Conservation (phyloP, 2,797 vertebrate species). For the Dicrostonyx torquatus region DNA sequence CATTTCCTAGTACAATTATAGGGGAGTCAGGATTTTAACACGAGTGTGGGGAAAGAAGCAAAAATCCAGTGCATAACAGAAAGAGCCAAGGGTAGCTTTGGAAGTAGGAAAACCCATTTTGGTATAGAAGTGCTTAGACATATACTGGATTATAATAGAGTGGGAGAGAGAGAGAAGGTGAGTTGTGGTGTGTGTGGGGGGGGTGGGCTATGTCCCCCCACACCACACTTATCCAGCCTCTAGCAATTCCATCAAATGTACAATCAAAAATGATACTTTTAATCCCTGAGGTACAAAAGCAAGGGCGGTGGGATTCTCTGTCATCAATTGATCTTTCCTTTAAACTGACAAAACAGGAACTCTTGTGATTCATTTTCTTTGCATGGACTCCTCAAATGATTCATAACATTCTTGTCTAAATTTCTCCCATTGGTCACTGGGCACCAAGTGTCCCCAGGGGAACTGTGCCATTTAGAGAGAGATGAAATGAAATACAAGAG, state of each 20-base stretch:
- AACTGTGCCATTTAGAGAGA: neutral
- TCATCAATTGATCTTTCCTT: neutral
- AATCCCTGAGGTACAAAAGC: neutral
- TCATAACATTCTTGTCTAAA: constrained; percentile 5
- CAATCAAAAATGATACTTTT: constrained; percentile 18
- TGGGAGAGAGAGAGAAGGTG: neutral
- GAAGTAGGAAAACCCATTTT: neutral
- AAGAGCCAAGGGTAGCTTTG: neutral
- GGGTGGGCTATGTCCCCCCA: neutral
- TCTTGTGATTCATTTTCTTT: constrained; percentile 7
- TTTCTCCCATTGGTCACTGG: neutral
- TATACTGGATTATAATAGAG: neutral
- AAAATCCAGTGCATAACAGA: neutral
- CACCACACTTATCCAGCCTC: neutral
- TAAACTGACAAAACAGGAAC: neutral
- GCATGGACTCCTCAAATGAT: neutral
- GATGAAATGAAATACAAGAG: neutral
- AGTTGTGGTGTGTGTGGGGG: neutral
- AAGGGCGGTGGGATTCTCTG: neutral
- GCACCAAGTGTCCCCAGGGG: neutral
- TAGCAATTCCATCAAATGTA: neutral
- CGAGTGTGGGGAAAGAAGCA: neutral
- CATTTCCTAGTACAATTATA: neutral
- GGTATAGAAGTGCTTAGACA: neutral
- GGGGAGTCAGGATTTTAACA: neutral